Percentiles rank a stretch among this genome's conserved stretches.
Evolutionary conservation across 64 coral and sea anemone genomes (phyloP).

Genomic region (Montipora sp.): DNA sequence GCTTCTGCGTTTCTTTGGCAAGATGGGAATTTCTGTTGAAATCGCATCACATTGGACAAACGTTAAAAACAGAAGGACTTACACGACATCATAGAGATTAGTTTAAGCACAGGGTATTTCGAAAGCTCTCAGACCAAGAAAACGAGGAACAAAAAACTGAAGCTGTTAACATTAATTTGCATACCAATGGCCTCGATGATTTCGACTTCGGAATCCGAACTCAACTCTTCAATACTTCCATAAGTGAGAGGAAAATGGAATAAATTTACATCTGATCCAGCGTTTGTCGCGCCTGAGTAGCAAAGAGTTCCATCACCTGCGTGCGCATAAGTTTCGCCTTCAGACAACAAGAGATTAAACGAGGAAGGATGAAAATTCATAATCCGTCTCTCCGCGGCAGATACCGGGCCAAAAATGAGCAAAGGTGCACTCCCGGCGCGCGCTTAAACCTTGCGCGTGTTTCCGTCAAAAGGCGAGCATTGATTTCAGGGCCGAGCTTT

Average conservation of each 20-base stretch:
- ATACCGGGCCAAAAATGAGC: conserved; percentile 7
- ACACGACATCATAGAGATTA: background rate
- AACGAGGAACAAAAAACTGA: background rate
- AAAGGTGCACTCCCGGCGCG: background rate
- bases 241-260: conserved; percentile 35
- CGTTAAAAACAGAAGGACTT: conserved; percentile 48
- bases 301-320: conserved; percentile 17
- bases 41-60: conserved; percentile 39
- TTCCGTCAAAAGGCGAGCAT: conserved; percentile 36
- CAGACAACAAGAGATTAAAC: conserved; percentile 45
- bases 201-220: conserved; percentile 72
- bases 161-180: background rate
- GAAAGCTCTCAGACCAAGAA: background rate
- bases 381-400: conserved; percentile 22
- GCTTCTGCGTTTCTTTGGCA: conserved; percentile 92
- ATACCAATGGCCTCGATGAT: conserved; percentile 72
- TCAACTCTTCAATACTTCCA: conserved; percentile 35
- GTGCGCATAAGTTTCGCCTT: conserved; percentile 35
- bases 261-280: conserved; percentile 47
- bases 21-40: conserved; percentile 82
- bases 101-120: background rate
- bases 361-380: conserved; percentile 55
- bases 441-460: conserved; percentile 23
- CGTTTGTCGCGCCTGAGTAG: conserved; percentile 23
- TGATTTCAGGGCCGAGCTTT: conserved; percentile 47